Conservation (phyloP, 2,888 invertebrate genomes). For the Ctena decussata region DNA sequence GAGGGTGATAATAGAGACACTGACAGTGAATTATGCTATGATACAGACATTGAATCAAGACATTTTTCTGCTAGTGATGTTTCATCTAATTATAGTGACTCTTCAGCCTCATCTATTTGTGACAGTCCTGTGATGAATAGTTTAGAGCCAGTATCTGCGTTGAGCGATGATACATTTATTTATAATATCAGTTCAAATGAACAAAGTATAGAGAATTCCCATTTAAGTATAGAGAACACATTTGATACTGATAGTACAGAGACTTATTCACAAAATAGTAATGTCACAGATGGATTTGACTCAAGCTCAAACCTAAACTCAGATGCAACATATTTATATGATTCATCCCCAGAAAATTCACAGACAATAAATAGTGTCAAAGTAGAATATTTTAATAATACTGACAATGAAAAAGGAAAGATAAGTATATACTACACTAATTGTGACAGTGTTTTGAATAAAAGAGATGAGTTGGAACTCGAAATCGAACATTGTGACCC, state of each 20-base stretch:
- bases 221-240: background rate
- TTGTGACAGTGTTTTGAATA: slow-evolving; percentile 16
- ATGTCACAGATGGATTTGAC: background rate
- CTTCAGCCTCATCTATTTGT: no score
- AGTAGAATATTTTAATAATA: background rate
- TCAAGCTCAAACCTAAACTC: background rate
- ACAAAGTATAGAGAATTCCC: no score
- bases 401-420: background rate
- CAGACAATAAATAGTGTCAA: background rate
- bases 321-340: background rate
- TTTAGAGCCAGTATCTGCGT: no score
- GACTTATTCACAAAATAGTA: background rate
- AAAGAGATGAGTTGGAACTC: slow-evolving; percentile 3
- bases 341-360: background rate
- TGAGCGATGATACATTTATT: background rate
- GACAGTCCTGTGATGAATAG: no score
- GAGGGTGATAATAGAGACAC: no score
- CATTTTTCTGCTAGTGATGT: no score
- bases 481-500: slow-evolving; percentile 7
- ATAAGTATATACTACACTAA: slow-evolving; percentile 16
- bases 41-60: no score
- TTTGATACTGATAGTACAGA: slow-evolving; percentile 16
- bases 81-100: no score
- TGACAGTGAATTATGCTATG: no score
- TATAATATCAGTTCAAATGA: background rate